Percentiles rank a stretch among this genome's conserved stretches.
Evolutionary conservation across 2,797 vertebrate genomes (phyloP).

Genomic region (Gallinago solitaria): DNA sequence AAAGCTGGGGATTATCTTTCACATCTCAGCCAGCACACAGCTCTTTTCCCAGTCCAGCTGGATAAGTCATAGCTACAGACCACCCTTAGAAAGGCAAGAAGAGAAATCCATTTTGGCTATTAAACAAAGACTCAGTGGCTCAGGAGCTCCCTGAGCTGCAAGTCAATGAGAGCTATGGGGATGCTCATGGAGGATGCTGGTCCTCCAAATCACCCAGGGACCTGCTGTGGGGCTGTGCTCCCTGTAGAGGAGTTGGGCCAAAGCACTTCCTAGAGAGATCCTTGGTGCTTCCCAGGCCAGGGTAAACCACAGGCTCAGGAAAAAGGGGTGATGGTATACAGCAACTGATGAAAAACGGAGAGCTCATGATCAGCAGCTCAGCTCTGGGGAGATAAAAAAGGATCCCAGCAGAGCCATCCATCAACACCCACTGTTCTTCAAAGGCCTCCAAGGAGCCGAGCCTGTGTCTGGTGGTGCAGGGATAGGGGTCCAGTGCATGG

Average conservation of each 20-base stretch:
- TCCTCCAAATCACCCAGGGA: not conserved
- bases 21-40: not conserved
- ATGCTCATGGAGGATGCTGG: not conserved
- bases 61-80: not conserved
- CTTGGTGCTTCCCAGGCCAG: not conserved
- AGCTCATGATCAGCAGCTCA: not conserved
- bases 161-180: not conserved
- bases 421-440: not conserved
- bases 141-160: not conserved
- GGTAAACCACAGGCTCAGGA: not conserved
- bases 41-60: not conserved
- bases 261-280: not conserved
- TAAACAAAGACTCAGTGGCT: not conserved
- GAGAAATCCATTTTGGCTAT: not conserved
- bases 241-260: not conserved
- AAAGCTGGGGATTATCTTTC: not conserved
- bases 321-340: not conserved
- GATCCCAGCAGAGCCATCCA: not conserved
- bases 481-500: not conserved
- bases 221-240: not conserved
- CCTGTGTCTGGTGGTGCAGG: not conserved
- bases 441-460: not conserved
- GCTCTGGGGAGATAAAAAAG: not conserved
- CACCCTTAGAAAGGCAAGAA: not conserved
- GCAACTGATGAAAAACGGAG: not conserved